These are phyloP conservation scores for Tretioscincus oriximinensis DNA, from an alignment of 2,113 vertebrate species.

Conservation along the genomic window DNA sequence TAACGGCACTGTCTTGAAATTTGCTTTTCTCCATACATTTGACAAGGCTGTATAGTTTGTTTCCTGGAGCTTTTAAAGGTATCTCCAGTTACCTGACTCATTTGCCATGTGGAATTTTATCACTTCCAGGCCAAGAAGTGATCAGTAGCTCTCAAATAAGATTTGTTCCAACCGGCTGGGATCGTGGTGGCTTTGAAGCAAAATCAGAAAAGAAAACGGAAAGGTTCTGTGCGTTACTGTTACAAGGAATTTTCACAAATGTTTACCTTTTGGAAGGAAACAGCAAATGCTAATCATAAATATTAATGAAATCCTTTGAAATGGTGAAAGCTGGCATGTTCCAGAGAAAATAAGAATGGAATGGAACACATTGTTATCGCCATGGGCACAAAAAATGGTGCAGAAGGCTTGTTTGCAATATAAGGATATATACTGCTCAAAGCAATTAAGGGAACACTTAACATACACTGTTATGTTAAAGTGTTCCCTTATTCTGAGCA, in stretches of 20 bases:
- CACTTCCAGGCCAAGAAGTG: background rate
- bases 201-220: background rate
- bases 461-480: too few relatives aligned
- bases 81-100: background rate
- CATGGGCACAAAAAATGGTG: too few relatives aligned
- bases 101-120: background rate
- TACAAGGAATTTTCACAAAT: background rate
- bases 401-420: too few relatives aligned
- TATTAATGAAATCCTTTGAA: too few relatives aligned
- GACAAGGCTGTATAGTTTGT: background rate
- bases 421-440: too few relatives aligned
- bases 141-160: background rate
- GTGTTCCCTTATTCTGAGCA: too few relatives aligned
- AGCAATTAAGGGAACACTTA: too few relatives aligned
- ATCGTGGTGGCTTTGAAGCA: background rate
- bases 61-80: background rate
- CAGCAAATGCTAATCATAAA: too few relatives aligned
- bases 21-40: background rate
- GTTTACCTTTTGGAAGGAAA: background rate
- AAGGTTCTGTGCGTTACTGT: background rate
- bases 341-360: too few relatives aligned
- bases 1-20: background rate
- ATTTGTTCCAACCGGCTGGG: background rate
- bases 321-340: too few relatives aligned
- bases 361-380: too few relatives aligned